These are phyloP conservation scores for Argya squamiceps DNA, from an alignment of 2,797 vertebrate species.

Conservation along the genomic window DNA sequence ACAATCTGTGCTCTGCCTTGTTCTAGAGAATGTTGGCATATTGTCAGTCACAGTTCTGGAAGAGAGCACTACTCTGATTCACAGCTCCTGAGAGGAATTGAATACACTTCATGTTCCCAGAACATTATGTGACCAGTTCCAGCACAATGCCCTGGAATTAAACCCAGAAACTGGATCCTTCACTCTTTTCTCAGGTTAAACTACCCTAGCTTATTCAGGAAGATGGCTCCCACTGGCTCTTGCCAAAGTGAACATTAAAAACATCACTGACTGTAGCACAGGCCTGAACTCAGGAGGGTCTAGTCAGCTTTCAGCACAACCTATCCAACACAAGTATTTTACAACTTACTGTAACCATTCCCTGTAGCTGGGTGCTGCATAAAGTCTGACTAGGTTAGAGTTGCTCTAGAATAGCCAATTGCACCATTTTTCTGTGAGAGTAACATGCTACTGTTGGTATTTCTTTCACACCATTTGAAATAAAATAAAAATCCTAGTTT, in stretches of 20 bases:
- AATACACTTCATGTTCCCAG: not conserved
- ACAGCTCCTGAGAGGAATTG: not conserved
- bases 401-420: not conserved
- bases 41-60: not conserved
- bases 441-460: not conserved
- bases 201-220: not conserved
- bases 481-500: not conserved
- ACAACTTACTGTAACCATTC: not conserved
- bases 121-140: not conserved
- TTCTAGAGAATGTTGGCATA: not conserved
- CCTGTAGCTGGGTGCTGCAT: not conserved
- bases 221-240: not conserved
- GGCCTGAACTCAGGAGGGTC: not conserved
- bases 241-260: not conserved
- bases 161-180: not conserved
- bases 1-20: not conserved
- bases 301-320: not conserved
- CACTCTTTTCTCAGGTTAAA: not conserved
- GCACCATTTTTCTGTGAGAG: not conserved
- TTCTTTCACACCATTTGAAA: not conserved
- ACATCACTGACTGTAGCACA: not conserved
- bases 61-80: not conserved
- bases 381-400: not conserved
- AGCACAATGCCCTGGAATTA: not conserved
- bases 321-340: not conserved